Conservation (phyloP, 1,140 invertebrate genomes). For the Temnothorax curvispinosus region DNA sequence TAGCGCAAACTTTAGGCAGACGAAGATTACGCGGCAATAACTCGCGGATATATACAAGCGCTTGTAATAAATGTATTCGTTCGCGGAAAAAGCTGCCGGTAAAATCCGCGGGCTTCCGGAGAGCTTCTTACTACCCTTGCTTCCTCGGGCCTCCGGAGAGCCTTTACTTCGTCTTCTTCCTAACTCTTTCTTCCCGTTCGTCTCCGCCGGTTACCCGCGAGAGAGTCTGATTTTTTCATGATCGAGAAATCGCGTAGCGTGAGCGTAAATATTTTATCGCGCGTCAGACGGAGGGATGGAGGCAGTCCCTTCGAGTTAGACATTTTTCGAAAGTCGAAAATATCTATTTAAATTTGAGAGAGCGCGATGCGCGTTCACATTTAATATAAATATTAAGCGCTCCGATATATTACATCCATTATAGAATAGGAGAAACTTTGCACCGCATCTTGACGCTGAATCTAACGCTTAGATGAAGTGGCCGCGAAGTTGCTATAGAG, state of each 20-base stretch:
- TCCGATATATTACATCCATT: conserved; percentile 27
- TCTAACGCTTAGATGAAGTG: conserved; percentile 78
- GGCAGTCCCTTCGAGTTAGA: background rate
- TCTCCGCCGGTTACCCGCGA: background rate
- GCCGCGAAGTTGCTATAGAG: conserved; percentile 59
- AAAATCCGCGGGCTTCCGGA: conserved; percentile 7
- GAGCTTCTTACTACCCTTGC: conserved; percentile 20
- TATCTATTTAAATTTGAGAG: conserved; percentile 19
- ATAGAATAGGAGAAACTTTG: conserved; percentile 64
- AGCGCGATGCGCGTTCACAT: background rate
- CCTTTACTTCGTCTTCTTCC: conserved; percentile 26
- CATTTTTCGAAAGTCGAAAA: conserved; percentile 7
- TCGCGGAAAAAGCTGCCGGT: conserved; percentile 1
- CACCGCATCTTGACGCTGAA: conserved; percentile 72
- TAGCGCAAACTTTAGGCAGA: conserved; percentile 64
- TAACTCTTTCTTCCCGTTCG: background rate
- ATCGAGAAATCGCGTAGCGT: conserved; percentile 52
- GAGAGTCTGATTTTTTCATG: conserved; percentile 51
- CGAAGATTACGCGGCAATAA: conserved; percentile 73
- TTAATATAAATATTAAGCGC: background rate
- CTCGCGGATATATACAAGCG: conserved; percentile 66
- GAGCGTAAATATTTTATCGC: conserved; percentile 38
- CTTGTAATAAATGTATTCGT: conserved; percentile 64
- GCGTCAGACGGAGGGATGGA: background rate
- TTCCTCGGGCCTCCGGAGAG: background rate